Evolutionary conservation across 2,888 invertebrate species (phyloP).

Genomic region (Leptinotarsa tumamoca): DNA sequence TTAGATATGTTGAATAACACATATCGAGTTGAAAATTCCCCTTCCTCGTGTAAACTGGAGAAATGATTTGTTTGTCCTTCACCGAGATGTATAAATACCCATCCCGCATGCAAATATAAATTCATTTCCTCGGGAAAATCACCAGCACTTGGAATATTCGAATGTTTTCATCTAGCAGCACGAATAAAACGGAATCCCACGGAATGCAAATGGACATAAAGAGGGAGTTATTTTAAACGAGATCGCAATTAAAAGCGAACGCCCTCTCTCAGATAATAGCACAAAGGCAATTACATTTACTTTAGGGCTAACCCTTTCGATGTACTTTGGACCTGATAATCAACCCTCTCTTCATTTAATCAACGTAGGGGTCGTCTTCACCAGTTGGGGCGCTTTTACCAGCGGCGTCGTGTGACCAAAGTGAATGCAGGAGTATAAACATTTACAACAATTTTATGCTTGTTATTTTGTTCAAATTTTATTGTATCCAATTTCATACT

Average conservation of each 20-base stretch:
- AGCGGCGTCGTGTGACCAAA: conserved; percentile 38
- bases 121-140: conserved; percentile 32
- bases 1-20: too few species aligned
- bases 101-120: conserved; percentile 30
- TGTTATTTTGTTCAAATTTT: neutral
- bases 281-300: conserved; percentile 55
- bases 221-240: conserved; percentile 50
- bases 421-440: neutral
- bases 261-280: conserved; percentile 50
- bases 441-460: neutral
- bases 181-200: conserved; percentile 40
- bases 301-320: conserved; percentile 53
- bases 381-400: conserved; percentile 26
- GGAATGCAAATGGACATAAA: conserved; percentile 37
- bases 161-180: conserved; percentile 30
- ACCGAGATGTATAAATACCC: conserved; percentile 21
- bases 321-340: conserved; percentile 50
- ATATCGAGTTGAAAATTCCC: neutral
- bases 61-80: neutral
- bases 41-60: neutral
- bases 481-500: neutral
- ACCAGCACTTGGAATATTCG: conserved; percentile 31
- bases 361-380: conserved; percentile 33
- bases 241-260: conserved; percentile 52
- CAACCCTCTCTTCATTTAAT: conserved; percentile 44